Evolutionary conservation across 2,113 vertebrate genomes (phyloP).

Genomic region (Ameiurus melas): DNA sequence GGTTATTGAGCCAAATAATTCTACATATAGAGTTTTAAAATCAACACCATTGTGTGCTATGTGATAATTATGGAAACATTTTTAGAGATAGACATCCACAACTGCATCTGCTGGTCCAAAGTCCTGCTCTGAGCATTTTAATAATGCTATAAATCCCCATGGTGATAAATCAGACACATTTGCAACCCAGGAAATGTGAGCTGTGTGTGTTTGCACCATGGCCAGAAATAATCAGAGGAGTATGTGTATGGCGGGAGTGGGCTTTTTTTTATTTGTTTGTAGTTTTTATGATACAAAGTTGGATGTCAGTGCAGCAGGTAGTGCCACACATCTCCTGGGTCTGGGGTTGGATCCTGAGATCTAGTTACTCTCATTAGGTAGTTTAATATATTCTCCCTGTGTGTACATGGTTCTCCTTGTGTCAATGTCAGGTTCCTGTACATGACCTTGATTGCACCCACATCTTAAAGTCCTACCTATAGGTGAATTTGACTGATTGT

Average conservation of each 20-base stretch:
- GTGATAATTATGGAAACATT: not conserved
- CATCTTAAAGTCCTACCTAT: not conserved
- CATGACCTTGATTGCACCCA: not conserved
- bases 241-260: not conserved
- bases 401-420: not conserved
- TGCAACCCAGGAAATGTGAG: not conserved
- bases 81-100: not conserved
- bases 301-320: not conserved
- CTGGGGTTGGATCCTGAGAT: not conserved
- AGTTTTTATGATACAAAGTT: not conserved
- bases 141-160: constrained; percentile 56
- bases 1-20: not conserved
- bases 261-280: not conserved
- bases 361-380: not conserved
- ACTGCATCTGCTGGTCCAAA: constrained; percentile 47
- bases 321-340: not conserved
- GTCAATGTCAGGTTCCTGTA: not conserved
- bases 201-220: constrained; percentile 5
- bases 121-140: constrained; percentile 49
- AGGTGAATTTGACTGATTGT: not conserved
- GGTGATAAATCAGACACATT: constrained; percentile 62
- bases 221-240: not conserved
- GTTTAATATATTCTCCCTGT: not conserved
- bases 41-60: not conserved
- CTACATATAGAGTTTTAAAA: not conserved